These are phyloP conservation scores for Lepidocolaptes lacrymiger DNA, from an alignment of 2,797 vertebrate genomes.

Conservation along the genomic window DNA sequence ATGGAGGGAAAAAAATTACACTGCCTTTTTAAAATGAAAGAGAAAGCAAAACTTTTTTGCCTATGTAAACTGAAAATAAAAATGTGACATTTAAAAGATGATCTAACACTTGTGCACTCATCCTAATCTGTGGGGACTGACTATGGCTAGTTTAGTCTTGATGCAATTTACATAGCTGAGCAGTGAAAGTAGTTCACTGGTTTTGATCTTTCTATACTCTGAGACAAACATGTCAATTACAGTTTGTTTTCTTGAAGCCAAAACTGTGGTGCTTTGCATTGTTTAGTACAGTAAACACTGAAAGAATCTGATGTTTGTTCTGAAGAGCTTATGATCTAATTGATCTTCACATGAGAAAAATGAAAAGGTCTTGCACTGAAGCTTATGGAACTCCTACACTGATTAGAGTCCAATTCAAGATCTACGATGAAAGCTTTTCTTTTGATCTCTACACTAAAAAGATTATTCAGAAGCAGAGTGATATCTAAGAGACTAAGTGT, in stretches of 20 bases:
- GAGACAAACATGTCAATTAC: slow-evolving; percentile 65
- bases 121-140: background rate
- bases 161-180: background rate
- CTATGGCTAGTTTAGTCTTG: background rate
- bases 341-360: slow-evolving; percentile 58
- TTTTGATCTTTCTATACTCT: slow-evolving; percentile 42
- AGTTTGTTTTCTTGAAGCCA: slow-evolving; percentile 49
- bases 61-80: background rate
- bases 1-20: background rate
- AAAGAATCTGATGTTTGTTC: slow-evolving; percentile 28
- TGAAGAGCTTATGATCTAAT: slow-evolving; percentile 55
- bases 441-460: slow-evolving; percentile 64
- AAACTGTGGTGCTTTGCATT: slow-evolving; percentile 46
- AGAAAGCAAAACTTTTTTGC: background rate
- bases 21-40: background rate
- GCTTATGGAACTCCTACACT: slow-evolving; percentile 41
- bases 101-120: background rate
- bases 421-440: slow-evolving; percentile 52
- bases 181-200: slow-evolving; percentile 19
- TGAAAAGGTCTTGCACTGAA: slow-evolving; percentile 59
- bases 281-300: slow-evolving; percentile 44
- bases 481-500: slow-evolving; percentile 50
- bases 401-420: slow-evolving; percentile 64
- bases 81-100: background rate
- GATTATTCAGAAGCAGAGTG: slow-evolving; percentile 57